Evolutionary conservation across 2,797 vertebrate genomes (phyloP).

Genomic region (Lacerta bilineata): DNA sequence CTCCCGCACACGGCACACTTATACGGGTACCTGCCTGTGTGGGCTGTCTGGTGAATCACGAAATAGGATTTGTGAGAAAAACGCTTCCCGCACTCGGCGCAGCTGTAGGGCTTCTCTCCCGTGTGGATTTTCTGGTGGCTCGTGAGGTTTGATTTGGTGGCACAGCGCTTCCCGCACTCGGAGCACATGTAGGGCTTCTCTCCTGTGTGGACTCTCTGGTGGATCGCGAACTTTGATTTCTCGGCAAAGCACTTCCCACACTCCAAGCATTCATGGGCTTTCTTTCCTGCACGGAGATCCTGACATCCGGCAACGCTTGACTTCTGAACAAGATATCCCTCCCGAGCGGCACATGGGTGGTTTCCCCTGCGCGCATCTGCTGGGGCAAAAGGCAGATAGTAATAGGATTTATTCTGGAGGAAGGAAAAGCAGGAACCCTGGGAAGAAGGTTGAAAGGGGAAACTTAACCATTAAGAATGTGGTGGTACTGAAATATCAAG

Average conservation of each 20-base stretch:
- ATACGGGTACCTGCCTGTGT: not conserved
- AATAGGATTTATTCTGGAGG: not conserved
- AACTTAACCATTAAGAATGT: not conserved
- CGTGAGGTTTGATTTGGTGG: not conserved
- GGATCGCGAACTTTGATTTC: not conserved
- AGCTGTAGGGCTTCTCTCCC: not conserved
- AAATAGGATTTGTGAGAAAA: constrained; percentile 3
- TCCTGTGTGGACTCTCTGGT: constrained; percentile 17
- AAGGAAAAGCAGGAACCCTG: not conserved
- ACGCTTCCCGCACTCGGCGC: not conserved
- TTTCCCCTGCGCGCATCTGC: not conserved
- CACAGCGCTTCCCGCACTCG: constrained; percentile 7
- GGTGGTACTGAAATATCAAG: not conserved
- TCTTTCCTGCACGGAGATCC: not conserved
- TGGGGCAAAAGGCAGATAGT: not conserved
- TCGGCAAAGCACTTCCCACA: constrained; percentile 24
- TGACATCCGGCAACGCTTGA: not conserved
- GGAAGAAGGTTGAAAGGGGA: not conserved
- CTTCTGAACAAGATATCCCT: not conserved
- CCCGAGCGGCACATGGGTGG: not conserved
- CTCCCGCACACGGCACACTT: not conserved
- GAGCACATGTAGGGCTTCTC: not conserved
- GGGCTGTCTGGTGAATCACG: not conserved
- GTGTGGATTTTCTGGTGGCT: constrained; percentile 11
- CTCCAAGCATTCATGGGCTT: not conserved